Conservation (phyloP, 2,888 invertebrate genomes). For the Lasioglossum zephyrum region DNA sequence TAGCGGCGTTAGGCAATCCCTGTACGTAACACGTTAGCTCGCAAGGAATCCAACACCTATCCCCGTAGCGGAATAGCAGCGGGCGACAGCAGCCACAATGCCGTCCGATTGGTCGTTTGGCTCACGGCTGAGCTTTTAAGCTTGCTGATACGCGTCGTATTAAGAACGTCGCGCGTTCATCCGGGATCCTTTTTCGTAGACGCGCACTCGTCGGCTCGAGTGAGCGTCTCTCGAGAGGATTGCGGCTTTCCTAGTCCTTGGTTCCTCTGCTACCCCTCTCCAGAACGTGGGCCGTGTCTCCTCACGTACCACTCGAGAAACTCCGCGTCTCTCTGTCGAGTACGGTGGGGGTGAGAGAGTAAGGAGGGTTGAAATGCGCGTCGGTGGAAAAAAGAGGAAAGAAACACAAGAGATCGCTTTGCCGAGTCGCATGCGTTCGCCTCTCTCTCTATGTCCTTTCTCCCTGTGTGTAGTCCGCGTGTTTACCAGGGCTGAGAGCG, state of each 20-base stretch:
- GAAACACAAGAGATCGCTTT: conserved; percentile 61
- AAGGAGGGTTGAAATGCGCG: background rate
- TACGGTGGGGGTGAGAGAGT: background rate
- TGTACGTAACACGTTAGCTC: background rate
- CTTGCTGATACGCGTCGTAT: conserved; percentile 69
- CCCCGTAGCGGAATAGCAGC: background rate
- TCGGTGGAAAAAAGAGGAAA: conserved; percentile 17
- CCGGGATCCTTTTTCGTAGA: conserved; percentile 66
- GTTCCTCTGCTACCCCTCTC: conserved; percentile 8
- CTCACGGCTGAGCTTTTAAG: conserved; percentile 72
- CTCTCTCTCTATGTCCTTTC: background rate
- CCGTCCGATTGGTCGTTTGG: conserved; percentile 68
- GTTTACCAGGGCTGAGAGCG: conserved; percentile 50
- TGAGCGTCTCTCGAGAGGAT: conserved; percentile 73
- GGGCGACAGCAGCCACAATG: conserved; percentile 46
- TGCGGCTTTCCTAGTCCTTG: conserved; percentile 61
- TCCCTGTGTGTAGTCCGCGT: conserved; percentile 15
- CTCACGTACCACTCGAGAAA: conserved; percentile 65
- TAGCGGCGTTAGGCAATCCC: background rate
- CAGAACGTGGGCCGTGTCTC: conserved; percentile 6
- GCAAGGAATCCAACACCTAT: background rate
- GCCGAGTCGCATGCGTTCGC: conserved; percentile 58
- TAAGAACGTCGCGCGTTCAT: conserved; percentile 70
- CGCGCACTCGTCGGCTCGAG: conserved; percentile 67
- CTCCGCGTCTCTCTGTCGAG: conserved; percentile 40